phyloP scores from a whole-genome alignment of 2,113 vertebrate species.

The Xyliphius kryptos region DNA sequence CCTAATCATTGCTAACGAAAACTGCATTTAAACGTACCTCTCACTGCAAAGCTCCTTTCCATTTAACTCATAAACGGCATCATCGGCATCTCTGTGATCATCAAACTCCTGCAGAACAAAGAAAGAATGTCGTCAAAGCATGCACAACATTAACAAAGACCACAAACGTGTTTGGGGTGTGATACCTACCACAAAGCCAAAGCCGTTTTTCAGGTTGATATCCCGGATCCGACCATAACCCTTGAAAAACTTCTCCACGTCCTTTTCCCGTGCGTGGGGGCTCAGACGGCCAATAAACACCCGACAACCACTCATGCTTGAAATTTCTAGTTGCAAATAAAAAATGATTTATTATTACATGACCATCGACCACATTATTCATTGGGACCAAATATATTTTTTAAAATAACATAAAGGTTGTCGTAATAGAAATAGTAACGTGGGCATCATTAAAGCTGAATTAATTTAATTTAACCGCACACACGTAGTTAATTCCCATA shows the following conservation, averaged over 20 bases:
- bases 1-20: too few species aligned
- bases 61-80: constrained; percentile 86
- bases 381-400: too few species aligned
- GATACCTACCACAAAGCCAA: constrained; percentile 84
- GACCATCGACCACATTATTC: too few species aligned
- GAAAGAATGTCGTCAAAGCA: not conserved
- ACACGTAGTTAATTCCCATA: too few species aligned
- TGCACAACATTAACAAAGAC: not conserved
- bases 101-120: constrained; percentile 76
- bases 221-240: constrained; percentile 85
- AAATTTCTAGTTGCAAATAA: not conserved
- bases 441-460: too few species aligned
- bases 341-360: not conserved
- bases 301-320: constrained; percentile 78
- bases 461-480: too few species aligned
- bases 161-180: not conserved
- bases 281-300: constrained; percentile 88
- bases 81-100: constrained; percentile 87
- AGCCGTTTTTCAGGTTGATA: constrained; percentile 87
- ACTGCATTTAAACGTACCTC: not conserved
- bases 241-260: constrained; percentile 92
- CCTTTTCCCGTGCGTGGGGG: constrained; percentile 80
- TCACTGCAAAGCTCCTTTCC: constrained; percentile 81
- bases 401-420: too few species aligned
- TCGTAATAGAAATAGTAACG: too few species aligned